These are phyloP conservation scores for Drosophila anceps DNA, from an alignment of 2,888 invertebrate genomes.

Conservation along the genomic window DNA sequence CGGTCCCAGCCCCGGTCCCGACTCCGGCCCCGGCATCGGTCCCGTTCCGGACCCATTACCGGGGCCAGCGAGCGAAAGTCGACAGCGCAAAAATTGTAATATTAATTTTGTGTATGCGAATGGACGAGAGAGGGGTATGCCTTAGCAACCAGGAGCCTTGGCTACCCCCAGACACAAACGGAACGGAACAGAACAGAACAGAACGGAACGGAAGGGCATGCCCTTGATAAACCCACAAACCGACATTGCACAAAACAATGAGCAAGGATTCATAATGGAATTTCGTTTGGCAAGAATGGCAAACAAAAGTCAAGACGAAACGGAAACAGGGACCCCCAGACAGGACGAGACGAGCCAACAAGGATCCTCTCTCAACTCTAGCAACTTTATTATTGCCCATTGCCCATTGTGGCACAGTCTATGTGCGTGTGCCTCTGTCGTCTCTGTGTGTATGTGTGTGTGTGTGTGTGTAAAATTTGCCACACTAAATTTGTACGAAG, in stretches of 20 bases:
- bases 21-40: not conserved
- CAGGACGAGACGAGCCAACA: conserved; percentile 5
- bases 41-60: conserved; percentile 37
- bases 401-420: conserved; percentile 38
- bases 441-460: conserved; percentile 28
- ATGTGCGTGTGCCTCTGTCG: not conserved
- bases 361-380: conserved; percentile 19
- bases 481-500: conserved; percentile 73
- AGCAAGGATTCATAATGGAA: conserved; percentile 78
- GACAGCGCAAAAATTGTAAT: conserved; percentile 72
- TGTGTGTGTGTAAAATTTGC: conserved; percentile 55
- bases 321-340: conserved; percentile 55
- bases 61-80: conserved; percentile 39
- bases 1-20: not conserved
- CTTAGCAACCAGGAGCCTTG: not conserved
- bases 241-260: conserved; percentile 74
- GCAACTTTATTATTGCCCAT: conserved; percentile 73
- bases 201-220: conserved; percentile 37
- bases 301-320: conserved; percentile 68
- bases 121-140: conserved; percentile 2
- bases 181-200: not conserved
- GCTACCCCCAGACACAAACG: not conserved
- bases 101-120: conserved; percentile 74
- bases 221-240: conserved; percentile 65
- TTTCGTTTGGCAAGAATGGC: conserved; percentile 66